Evolutionary conservation across 2,888 invertebrate genomes (phyloP), one percentile per base, ranked within the genome.

Genomic region (Augochlorella aurata): DNA sequence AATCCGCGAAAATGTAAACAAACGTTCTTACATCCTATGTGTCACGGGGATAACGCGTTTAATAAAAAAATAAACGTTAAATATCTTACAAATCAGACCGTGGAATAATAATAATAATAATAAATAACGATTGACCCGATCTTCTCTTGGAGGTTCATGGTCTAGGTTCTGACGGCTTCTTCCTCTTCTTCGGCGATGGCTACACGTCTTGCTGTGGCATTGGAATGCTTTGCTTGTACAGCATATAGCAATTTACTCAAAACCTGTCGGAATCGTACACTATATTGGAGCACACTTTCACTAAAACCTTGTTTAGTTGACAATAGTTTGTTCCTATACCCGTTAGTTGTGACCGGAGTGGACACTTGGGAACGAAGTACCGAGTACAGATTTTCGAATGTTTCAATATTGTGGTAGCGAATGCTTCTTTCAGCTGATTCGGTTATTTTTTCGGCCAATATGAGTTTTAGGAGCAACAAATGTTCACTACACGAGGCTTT

Each of bases 221-320:
- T 44, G 21, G n/a, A 67, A 49, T 16, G 24, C 24, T 47, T 16
- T 24, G 67, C 21, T 24, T 58, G 47, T 24, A 21, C 47, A 47
- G 67, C 16, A 7, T 47, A 10, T 1, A 49, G 14, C 24, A 67
- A 9, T 49, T 44, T 21, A 10, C 16, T 67, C 1, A 50, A 12
- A 14, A 18, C 50, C 18, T 50, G 50, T 14, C 50, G 50, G 18
- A 50, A 50, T 18, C 44, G 63, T 18, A 67, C 0, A 16, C 65
- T 74, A 21, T 67, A 74, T 2, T 65, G 50, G 16, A 54, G 52
- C 2, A 74, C 52, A 1, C 18, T 54, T 74, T 74, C 74, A 1
- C 65, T 38, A 4, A 10, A 7, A 16, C 74, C 54, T 47, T 74
- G 74, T 45, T 44, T 21, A 16, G 44, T 54, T 16, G 50, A 16